These are phyloP conservation scores for Bos javanicus DNA, from an alignment of 2,113 vertebrate genomes.

Conservation along the genomic window DNA sequence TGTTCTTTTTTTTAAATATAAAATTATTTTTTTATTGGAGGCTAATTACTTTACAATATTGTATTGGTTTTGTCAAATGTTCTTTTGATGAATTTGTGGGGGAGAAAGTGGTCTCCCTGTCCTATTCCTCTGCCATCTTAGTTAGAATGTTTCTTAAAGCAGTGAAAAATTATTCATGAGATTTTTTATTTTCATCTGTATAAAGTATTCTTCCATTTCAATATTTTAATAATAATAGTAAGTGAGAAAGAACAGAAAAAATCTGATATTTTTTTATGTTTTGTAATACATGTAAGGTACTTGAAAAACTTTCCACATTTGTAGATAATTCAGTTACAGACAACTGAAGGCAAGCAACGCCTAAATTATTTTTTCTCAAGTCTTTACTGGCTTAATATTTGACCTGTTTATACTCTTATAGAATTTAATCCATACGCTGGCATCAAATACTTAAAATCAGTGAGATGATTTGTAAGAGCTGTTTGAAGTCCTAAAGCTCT, in stretches of 20 bases:
- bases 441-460: constrained; percentile 51
- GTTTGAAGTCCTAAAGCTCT: constrained; percentile 58
- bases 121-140: too few species aligned
- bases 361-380: constrained; percentile 22
- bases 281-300: not conserved
- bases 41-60: too few species aligned
- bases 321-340: constrained; percentile 28
- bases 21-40: too few species aligned
- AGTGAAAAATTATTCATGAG: not conserved
- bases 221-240: constrained; percentile 33
- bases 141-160: not conserved
- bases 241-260: not conserved
- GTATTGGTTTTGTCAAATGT: too few species aligned
- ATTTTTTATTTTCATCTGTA: not conserved
- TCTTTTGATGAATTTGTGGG: too few species aligned
- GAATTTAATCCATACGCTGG: constrained; percentile 58
- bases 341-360: not conserved
- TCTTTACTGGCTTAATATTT: constrained; percentile 43
- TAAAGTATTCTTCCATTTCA: not conserved
- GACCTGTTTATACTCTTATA: constrained; percentile 30
- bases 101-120: too few species aligned
- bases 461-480: constrained; percentile 52
- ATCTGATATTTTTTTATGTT: constrained; percentile 21
- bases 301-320: constrained; percentile 39
- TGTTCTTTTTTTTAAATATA: too few species aligned